Base-by-base conservation (phyloP, 2,113 vertebrate species). In the Cnemophilus loriae region DNA sequence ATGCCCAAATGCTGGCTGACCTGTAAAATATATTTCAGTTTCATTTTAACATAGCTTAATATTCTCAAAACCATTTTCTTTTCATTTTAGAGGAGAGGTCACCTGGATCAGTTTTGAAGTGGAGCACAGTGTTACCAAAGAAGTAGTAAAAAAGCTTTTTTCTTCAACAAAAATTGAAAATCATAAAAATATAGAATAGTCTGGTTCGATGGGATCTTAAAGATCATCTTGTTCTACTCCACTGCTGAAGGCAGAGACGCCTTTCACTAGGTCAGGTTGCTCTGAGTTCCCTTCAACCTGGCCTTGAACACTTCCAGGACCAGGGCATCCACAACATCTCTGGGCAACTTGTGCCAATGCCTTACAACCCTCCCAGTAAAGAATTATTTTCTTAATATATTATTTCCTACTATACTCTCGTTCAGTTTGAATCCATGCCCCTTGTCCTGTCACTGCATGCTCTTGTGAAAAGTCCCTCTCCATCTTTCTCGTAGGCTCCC, bases 261-360 rank as follows among this genome's bases (percentile, higher is more conserved):
- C 6, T 59, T 59, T 67, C 33, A 28, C 8, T 67, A 52, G 46
- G 41, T 44, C 37, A 60, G 20, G 3, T 44, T 74, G 28, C 16
- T 82, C 7, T 0, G 0, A 81, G 10, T 24, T 59, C 15, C 8
- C 24, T 59, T 52, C 37, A 59, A 8, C 3, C 9, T 46, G 37
- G 11, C 16, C 16, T 52, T 67, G 20, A 67, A 52, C 60, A 30
- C 19, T 74, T 67, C 19, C 23, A 59, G 52, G 37, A 19, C 20
- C 39, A 10, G 7, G 13, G 16, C 60, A 74, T 67, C 23, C 7
- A 59, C 28, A n/a, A 1, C 10, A 24, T 67, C 23, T 39, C 28
- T 37, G 52, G 22, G 27, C 37, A 65, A 14, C 18, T 10, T 52
- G 19, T 37, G 10, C 13, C 16, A 20, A 3, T 67, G 52, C 23